A percentile compares a stretch with the other conserved stretches of the same genome.
Conservation (phyloP, 1,140 invertebrate genomes). For the Agraylea sexmaculata region DNA sequence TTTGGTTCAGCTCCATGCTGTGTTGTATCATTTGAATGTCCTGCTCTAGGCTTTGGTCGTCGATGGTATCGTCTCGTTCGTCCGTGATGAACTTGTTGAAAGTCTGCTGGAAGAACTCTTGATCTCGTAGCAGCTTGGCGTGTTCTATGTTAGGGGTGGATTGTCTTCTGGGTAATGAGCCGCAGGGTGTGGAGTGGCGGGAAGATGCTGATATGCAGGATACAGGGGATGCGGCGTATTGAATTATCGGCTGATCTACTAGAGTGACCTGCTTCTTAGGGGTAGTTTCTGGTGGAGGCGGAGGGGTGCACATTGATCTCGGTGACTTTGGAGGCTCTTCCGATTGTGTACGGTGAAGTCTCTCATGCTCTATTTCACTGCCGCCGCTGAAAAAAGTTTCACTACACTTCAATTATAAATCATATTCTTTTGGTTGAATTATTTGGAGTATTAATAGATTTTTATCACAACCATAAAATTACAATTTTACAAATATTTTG, state of each 20-base stretch:
- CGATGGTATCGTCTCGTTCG: slow-evolving; percentile 39
- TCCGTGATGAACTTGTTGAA: slow-evolving; percentile 42
- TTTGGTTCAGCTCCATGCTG: slow-evolving; percentile 38
- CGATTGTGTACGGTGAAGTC: slow-evolving; percentile 67
- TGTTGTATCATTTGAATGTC: slow-evolving; percentile 40
- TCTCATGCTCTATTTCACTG: slow-evolving; percentile 51
- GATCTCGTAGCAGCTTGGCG: slow-evolving; percentile 20
- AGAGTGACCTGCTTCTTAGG: slow-evolving; percentile 20
- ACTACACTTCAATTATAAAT: slow-evolving; percentile 3
- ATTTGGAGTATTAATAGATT: too few species aligned
- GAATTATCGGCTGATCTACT: slow-evolving; percentile 15
- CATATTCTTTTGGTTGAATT: too few species aligned
- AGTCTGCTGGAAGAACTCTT: slow-evolving; percentile 41
- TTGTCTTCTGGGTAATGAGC: slow-evolving; percentile 13
- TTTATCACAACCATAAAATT: too few species aligned
- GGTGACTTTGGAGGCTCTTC: slow-evolving; percentile 68
- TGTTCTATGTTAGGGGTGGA: slow-evolving; percentile 18
- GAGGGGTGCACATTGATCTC: slow-evolving; percentile 27
- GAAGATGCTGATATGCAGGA: slow-evolving; percentile 9
- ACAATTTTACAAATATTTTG: too few species aligned
- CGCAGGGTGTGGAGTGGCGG: slow-evolving; percentile 10
- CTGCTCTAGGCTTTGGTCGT: slow-evolving; percentile 25
- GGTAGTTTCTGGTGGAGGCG: slow-evolving; percentile 19
- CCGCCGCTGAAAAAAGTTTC: slow-evolving; percentile 25
- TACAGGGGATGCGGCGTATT: slow-evolving; percentile 10